Conservation (phyloP, 2,888 invertebrate genomes). For the Leuctra nigra region DNA sequence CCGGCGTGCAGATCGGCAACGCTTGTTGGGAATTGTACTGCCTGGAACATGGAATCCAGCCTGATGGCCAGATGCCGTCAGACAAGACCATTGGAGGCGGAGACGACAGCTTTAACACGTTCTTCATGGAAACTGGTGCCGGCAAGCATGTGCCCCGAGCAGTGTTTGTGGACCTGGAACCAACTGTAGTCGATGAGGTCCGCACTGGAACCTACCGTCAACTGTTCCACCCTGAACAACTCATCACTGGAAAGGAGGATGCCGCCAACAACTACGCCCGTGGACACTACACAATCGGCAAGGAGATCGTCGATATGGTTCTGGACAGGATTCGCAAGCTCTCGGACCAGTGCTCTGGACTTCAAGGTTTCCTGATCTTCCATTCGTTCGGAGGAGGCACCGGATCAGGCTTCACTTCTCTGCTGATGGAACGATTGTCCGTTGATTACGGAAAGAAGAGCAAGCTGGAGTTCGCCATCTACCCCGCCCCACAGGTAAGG, state of each 20-base stretch:
- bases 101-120: conserved; percentile 93
- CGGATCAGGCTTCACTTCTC: conserved; percentile 52
- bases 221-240: conserved; percentile 43
- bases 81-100: conserved; percentile 87
- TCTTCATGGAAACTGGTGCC: conserved; percentile 90
- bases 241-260: conserved; percentile 24
- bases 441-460: conserved; percentile 56
- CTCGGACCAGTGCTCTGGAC: conserved; percentile 65
- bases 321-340: conserved; percentile 66
- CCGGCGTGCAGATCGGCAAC: conserved; percentile 85
- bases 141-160: conserved; percentile 95
- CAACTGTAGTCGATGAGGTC: conserved; percentile 88
- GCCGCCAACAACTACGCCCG: conserved; percentile 38
- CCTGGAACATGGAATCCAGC: conserved; percentile 85
- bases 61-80: conserved; percentile 90
- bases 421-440: conserved; percentile 52
- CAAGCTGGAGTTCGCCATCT: conserved; percentile 52
- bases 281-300: conserved; percentile 79
- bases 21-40: conserved; percentile 88
- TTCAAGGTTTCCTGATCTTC: conserved; percentile 83
- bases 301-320: conserved; percentile 65
- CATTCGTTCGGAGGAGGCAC: conserved; percentile 64
- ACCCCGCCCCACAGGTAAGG: conserved; percentile 49
- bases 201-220: conserved; percentile 76
- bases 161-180: conserved; percentile 93